A percentile compares a stretch with the other conserved stretches of the same genome.
Evolutionary conservation across 1,140 invertebrate genomes (phyloP).

Genomic region (Euura saliciscinereae): DNA sequence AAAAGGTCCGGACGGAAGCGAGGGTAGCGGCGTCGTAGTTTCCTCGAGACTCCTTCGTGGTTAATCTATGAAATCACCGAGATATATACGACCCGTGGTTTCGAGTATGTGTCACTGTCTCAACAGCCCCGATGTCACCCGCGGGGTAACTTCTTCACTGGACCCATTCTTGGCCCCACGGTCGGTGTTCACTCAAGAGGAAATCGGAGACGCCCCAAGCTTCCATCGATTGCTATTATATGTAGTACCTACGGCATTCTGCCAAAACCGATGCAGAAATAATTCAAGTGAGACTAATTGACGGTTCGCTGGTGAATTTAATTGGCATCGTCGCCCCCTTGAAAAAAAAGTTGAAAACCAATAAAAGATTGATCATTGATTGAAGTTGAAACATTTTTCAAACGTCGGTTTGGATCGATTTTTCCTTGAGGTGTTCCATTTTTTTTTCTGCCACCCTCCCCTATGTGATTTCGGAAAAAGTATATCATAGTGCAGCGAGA

Average conservation of each 20-base stretch:
- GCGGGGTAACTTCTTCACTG: background rate
- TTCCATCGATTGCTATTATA: background rate
- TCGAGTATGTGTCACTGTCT: constrained; percentile 7
- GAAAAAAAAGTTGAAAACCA: too few relatives aligned
- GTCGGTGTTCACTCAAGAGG: background rate
- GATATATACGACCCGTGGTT: background rate
- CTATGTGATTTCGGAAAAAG: background rate
- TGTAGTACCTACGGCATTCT: background rate
- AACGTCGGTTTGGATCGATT: too few relatives aligned
- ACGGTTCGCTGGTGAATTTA: background rate
- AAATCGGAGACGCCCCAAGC: background rate
- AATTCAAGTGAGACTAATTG: background rate
- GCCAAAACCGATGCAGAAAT: background rate
- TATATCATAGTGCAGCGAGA: background rate
- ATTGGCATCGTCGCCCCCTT: background rate
- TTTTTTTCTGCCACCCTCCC: background rate
- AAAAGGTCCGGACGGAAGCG: background rate
- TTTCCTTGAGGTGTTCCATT: too few relatives aligned
- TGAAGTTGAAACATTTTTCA: too few relatives aligned
- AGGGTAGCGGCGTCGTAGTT: background rate
- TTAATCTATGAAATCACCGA: constrained; percentile 6
- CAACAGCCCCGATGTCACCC: background rate
- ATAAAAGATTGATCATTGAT: too few relatives aligned
- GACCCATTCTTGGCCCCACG: background rate
- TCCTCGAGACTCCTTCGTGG: background rate